Base-by-base conservation (phyloP, 64 coral and sea anemone genomes). In the Pocillopora verrucosa region DNA sequence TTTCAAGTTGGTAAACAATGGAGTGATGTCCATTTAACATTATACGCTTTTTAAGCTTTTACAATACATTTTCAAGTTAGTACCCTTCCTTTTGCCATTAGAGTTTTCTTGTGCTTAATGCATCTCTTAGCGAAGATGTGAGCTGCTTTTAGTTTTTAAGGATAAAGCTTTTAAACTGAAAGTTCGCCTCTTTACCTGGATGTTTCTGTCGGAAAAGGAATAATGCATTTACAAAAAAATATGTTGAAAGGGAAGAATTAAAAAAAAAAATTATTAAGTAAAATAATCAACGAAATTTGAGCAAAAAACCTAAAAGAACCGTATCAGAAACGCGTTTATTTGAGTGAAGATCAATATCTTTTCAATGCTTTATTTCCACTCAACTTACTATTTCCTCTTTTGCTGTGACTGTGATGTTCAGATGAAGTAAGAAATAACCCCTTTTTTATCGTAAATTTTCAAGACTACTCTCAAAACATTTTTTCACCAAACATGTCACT, bases 21-120 rank as follows among this genome's bases (percentile, higher is more conserved):
- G 82, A 56, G n/a, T 56, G 82, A 56, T 84, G 82, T 84, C 82
- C 82, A 84, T 84, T 84, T 84, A 84, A 70, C 63, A 70, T 84
- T 70, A 72, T 65, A 84, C 20, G 82, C 82, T 25, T 84, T 84
- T 84, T 70, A 72, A 59, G 82, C 36, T 57, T 80, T 84, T 41
- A 70, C 63, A 56, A 22, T 36, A 4, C 41, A 51, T 70, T 56
- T 69, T 70, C 82, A 37, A 70, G 68, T 84, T 84, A 84, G 38
- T 56, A 19, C 10, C 22, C 37, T 65, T 24, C 64, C 67, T 67
- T 57, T 37, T 17, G 38, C 82, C 82, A 84, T 84, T 84, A 84
- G 82, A 56, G 15, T 11, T 57, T 30, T 45, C 59, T 84, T 56
- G 36, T 9, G 82, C 64, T 57, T 84, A 84, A 84, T 84, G 82